Evolutionary conservation across 2,797 vertebrate species (phyloP), one percentile per base, ranked within the genome.

Genomic region (Setipinna tenuifilis): DNA sequence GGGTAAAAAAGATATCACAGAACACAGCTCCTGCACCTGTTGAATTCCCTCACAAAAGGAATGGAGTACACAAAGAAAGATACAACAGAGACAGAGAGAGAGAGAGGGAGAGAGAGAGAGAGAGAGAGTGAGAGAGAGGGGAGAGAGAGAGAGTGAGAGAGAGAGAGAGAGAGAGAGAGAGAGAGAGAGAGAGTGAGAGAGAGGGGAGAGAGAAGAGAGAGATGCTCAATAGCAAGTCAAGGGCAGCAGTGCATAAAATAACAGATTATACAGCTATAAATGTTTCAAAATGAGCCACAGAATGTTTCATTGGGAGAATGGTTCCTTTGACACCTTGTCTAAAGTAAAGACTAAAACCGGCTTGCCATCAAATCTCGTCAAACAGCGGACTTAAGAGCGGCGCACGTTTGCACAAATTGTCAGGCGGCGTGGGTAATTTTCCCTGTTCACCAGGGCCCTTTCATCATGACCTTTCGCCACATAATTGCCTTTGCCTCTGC

Each of bases 371-470:
- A 31, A 71, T 71, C 25, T 28, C 62, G 2, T 65, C 62, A 65
- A 23, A 71, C 11, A 6, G 65, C 65, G 11, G 65, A 11, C 25
- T 31, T 14, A 25, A 75, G 68, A 75, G 68, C 12, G 16, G 3
- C 50, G 3, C 6, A 31, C 17, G 31, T 75, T 75, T 19, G 14
- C 68, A 75, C 16, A 35, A 16, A 75, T 75, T 75, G 31, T 41
- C 68, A 41, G 17, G 31, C 35, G 21, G 0, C 35, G 16, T 41
- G 31, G 68, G 31, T 41, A 41, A 75, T 75, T 75, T 28, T 6
- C 35, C 68, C 68, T 75, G 68, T 75, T 75, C 68, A 75, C 68
- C 68, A 35, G 65, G 62, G 25, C 28, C 68, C 41, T 41, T 75
- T 75, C 50, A 75, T 6, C 14, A 0, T 75, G 68, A 75, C 68